phyloP scores from a whole-genome alignment of 2,113 vertebrate species.

The Mustela lutreola region DNA sequence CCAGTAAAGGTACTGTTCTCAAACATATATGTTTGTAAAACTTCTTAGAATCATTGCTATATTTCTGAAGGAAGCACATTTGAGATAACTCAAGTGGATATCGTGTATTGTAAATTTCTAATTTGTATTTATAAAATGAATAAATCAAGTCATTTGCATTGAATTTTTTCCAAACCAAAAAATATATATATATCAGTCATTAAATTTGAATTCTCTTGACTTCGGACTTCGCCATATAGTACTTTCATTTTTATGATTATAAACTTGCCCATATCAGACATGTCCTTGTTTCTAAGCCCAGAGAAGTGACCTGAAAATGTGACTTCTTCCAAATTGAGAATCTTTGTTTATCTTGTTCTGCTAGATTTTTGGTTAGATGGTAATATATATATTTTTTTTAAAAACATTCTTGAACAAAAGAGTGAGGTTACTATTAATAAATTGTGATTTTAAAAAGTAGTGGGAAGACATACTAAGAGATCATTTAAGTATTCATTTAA shows the following conservation, averaged over 20 bases:
- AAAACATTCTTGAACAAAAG: not conserved
- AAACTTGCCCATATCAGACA: not conserved
- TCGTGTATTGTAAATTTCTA: not conserved
- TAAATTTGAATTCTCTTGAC: constrained; percentile 6
- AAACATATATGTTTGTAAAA: not conserved
- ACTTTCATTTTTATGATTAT: not conserved
- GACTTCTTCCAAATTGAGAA: not conserved
- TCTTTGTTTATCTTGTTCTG: not conserved
- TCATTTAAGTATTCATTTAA: not conserved
- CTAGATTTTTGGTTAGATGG: not conserved
- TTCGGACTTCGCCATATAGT: not conserved
- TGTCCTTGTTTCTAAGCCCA: not conserved
- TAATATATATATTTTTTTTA: not conserved
- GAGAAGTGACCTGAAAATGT: constrained; percentile 10
- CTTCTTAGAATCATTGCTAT: not conserved
- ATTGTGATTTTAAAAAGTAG: not conserved
- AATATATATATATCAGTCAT: not conserved
- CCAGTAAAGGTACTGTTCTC: constrained; percentile 69
- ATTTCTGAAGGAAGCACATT: not conserved
- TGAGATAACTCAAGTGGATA: not conserved
- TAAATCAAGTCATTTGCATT: not conserved
- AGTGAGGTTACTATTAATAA: not conserved
- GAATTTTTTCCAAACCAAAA: constrained; percentile 20
- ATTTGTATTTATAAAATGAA: not conserved
- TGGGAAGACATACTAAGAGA: not conserved